Percentiles rank a stretch among this genome's conserved stretches.
These are phyloP conservation scores for Heliconius hermathena DNA, from an alignment of 1,140 invertebrate genomes.

Conservation along the genomic window DNA sequence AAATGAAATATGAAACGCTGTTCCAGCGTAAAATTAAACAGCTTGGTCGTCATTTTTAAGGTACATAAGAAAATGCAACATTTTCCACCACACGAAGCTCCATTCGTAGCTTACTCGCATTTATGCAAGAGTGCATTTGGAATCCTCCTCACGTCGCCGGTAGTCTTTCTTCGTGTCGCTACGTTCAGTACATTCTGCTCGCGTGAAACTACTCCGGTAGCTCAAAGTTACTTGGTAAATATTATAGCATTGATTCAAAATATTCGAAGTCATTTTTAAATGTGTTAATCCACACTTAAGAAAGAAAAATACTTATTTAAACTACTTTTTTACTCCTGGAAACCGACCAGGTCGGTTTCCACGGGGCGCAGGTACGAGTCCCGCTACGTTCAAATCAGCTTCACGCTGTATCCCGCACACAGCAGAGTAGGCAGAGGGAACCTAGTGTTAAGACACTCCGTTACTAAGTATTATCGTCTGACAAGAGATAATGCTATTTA, in stretches of 20 bases:
- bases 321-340: no score
- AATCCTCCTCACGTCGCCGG: conserved; percentile 6
- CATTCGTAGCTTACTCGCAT: conserved; percentile 6
- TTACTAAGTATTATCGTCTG: no score
- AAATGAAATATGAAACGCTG: neutral
- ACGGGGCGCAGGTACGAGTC: no score
- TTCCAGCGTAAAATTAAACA: neutral
- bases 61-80: conserved; percentile 5
- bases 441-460: no score
- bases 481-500: no score
- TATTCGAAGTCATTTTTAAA: no score
- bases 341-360: no score
- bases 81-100: neutral
- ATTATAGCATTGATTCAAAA: neutral
- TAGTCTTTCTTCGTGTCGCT: neutral
- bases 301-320: no score
- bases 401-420: no score
- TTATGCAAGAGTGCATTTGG: conserved; percentile 10
- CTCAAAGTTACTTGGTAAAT: neutral
- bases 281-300: no score
- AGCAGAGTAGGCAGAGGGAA: no score
- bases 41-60: neutral
- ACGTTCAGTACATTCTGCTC: neutral
- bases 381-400: no score
- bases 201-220: neutral